These are phyloP conservation scores for Pterophyllum scalare DNA, from an alignment of 2,113 vertebrate genomes.

Conservation along the genomic window DNA sequence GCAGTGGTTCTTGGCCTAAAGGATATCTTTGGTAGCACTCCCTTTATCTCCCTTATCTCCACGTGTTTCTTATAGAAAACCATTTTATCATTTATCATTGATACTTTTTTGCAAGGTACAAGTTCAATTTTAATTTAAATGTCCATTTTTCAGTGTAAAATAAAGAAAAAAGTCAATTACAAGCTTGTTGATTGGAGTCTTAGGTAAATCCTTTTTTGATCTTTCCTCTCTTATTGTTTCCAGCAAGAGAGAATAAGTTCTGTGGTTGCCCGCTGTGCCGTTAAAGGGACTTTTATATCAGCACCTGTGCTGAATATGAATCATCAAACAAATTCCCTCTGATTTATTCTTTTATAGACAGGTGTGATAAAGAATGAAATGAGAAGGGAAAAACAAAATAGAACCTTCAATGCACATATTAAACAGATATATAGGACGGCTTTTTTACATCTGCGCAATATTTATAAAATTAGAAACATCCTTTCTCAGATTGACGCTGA, in stretches of 20 bases:
- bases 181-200: neutral
- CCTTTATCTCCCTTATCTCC: too few species aligned
- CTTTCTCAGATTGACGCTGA: too few species aligned
- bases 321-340: neutral
- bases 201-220: neutral
- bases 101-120: neutral
- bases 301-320: conserved; percentile 2
- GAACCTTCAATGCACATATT: too few species aligned
- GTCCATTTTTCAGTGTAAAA: neutral
- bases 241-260: neutral
- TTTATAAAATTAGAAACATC: too few species aligned
- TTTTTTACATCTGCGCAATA: too few species aligned
- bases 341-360: neutral
- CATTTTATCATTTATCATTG: neutral
- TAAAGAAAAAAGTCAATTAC: neutral
- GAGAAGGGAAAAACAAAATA: neutral
- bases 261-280: neutral
- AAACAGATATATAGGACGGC: too few species aligned
- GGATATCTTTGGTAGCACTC: neutral
- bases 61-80: neutral
- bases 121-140: neutral
- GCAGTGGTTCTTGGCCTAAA: neutral
- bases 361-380: neutral
- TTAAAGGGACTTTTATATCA: conserved; percentile 15
- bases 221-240: neutral